Evolutionary conservation across 2,888 invertebrate species (phyloP).

Genomic region (Norana najaformis): DNA sequence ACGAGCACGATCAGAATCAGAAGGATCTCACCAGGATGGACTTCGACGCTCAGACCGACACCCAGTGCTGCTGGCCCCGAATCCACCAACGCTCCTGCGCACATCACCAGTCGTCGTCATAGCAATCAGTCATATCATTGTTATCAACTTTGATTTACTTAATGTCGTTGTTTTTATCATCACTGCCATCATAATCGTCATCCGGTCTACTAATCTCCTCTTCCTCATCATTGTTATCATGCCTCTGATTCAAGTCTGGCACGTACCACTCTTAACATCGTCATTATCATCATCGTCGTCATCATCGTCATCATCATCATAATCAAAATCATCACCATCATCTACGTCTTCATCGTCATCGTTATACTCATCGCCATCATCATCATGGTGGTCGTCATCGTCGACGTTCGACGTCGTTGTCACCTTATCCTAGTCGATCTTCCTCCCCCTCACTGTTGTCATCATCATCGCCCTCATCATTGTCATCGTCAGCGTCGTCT

Average conservation of each 20-base stretch:
- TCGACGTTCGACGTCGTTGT: background rate
- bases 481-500: too few relatives aligned
- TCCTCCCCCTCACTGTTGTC: background rate
- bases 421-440: background rate
- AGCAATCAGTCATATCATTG: background rate
- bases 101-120: background rate
- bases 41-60: background rate
- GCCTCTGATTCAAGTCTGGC: background rate
- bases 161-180: too few relatives aligned
- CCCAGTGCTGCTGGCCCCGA: background rate
- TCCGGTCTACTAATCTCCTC: background rate
- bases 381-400: background rate
- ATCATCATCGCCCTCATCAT: background rate
- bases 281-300: too few relatives aligned
- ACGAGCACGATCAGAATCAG: conserved; percentile 37
- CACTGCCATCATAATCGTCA: too few relatives aligned
- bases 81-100: background rate
- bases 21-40: conserved; percentile 41
- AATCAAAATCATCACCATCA: background rate
- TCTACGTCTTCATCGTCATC: background rate
- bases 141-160: background rate
- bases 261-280: too few relatives aligned
- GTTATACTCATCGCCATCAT: background rate
- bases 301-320: too few relatives aligned
- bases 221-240: background rate